Evolutionary conservation across 2,797 vertebrate species (phyloP).

Genomic region (Thunnus albacares): DNA sequence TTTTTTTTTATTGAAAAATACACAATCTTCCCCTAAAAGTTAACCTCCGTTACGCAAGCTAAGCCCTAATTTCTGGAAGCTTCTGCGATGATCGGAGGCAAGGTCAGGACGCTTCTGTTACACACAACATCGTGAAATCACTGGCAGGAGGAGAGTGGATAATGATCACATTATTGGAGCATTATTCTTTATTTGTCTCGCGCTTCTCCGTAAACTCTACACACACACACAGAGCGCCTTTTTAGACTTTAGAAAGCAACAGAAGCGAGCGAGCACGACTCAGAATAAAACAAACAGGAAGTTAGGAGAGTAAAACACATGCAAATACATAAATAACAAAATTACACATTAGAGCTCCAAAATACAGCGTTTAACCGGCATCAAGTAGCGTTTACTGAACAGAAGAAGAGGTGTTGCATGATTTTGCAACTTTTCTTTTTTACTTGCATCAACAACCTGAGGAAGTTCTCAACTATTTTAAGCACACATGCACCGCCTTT

Average conservation of each 20-base stretch:
- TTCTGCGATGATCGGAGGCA: conserved; percentile 1
- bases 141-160: conserved; percentile 23
- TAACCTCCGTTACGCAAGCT: conserved; percentile 50
- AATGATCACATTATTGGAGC: conserved; percentile 16
- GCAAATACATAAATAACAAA: conserved; percentile 5
- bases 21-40: conserved; percentile 45
- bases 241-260: conserved; percentile 24
- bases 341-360: background rate
- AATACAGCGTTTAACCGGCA: background rate
- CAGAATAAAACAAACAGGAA: background rate
- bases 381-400: background rate
- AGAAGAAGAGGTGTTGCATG: background rate
- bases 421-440: background rate
- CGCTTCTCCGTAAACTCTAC: conserved; percentile 16
- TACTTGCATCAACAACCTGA: background rate
- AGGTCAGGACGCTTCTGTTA: conserved; percentile 15
- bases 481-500: background rate
- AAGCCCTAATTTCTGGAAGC: conserved; percentile 46
- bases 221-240: background rate
- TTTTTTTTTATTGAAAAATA: conserved; percentile 49
- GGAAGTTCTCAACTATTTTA: conserved; percentile 7
- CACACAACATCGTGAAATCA: background rate
- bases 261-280: background rate
- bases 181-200: conserved; percentile 34
- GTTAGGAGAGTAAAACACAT: background rate